phyloP scores from a whole-genome alignment of 2,113 vertebrate species.

The Notiomystis cincta region DNA sequence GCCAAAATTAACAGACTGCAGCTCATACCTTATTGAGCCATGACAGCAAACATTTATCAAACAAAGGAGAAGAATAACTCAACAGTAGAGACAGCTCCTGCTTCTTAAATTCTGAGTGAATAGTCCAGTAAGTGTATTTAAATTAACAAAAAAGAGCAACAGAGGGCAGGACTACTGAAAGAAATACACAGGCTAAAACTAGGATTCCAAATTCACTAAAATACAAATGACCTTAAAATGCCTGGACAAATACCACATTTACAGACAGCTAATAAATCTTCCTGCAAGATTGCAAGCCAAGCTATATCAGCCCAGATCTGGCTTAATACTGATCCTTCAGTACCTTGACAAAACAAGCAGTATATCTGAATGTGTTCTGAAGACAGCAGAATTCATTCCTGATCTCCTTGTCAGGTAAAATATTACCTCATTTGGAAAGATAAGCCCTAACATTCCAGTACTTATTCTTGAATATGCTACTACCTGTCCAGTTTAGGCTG shows the following conservation, averaged over 20 bases:
- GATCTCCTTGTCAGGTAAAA: not conserved
- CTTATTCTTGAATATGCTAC: not conserved
- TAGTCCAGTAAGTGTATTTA: not conserved
- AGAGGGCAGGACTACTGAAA: not conserved
- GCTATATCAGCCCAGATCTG: not conserved
- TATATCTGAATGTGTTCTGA: constrained; percentile 26
- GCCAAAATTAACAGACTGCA: constrained; percentile 65
- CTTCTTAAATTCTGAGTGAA: constrained; percentile 18
- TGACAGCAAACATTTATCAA: constrained; percentile 71
- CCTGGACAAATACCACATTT: not conserved
- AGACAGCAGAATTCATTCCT: not conserved
- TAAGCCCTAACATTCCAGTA: not conserved
- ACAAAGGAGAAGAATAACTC: constrained; percentile 49
- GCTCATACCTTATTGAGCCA: constrained; percentile 58
- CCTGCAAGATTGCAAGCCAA: not conserved
- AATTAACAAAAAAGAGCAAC: constrained; percentile 54
- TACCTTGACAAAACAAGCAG: not conserved
- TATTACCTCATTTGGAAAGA: constrained; percentile 30
- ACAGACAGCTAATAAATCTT: constrained; percentile 23
- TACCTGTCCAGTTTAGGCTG: not conserved
- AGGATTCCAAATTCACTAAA: not conserved
- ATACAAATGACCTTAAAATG: constrained; percentile 18
- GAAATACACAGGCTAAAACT: not conserved
- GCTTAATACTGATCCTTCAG: not conserved
- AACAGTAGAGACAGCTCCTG: constrained; percentile 33